phyloP scores from a whole-genome alignment of 2,888 invertebrate genomes.

The Acleris sparsana region DNA sequence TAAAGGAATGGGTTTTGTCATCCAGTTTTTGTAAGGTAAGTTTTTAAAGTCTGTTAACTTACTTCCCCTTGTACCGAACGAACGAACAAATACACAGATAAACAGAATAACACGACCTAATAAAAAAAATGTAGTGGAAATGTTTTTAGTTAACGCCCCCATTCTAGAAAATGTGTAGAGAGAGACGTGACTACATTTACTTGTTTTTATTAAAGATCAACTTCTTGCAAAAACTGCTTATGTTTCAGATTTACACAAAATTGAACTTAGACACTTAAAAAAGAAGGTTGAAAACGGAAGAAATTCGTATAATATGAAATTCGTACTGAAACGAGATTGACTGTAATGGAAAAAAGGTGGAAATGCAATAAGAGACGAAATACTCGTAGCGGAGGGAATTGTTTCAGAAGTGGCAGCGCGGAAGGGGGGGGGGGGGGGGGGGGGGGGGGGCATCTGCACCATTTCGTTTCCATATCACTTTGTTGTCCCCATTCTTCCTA shows the following conservation, averaged over 20 bases:
- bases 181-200: too few relatives aligned
- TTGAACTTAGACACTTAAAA: not conserved
- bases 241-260: not conserved
- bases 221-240: too few relatives aligned
- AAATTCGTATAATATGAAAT: slow-evolving; percentile 25
- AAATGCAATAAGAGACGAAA: slow-evolving; percentile 36
- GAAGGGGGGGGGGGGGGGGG: not conserved
- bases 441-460: not conserved
- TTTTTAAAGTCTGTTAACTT: too few relatives aligned
- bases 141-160: too few relatives aligned
- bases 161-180: too few relatives aligned
- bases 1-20: too few relatives aligned
- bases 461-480: not conserved
- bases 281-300: not conserved
- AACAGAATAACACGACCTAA: too few relatives aligned
- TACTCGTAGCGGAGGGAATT: slow-evolving; percentile 20
- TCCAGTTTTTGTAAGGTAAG: too few relatives aligned
- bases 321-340: slow-evolving; percentile 36
- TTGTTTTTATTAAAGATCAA: too few relatives aligned
- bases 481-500: not conserved
- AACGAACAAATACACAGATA: too few relatives aligned
- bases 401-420: slow-evolving; percentile 24
- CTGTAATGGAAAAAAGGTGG: slow-evolving; percentile 34
- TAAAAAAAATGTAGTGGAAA: too few relatives aligned
- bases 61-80: too few relatives aligned